Percentiles rank a stretch among this genome's conserved stretches.
These are phyloP conservation scores for Melanostoma mellinum DNA, from an alignment of 2,888 invertebrate species.

Conservation along the genomic window DNA sequence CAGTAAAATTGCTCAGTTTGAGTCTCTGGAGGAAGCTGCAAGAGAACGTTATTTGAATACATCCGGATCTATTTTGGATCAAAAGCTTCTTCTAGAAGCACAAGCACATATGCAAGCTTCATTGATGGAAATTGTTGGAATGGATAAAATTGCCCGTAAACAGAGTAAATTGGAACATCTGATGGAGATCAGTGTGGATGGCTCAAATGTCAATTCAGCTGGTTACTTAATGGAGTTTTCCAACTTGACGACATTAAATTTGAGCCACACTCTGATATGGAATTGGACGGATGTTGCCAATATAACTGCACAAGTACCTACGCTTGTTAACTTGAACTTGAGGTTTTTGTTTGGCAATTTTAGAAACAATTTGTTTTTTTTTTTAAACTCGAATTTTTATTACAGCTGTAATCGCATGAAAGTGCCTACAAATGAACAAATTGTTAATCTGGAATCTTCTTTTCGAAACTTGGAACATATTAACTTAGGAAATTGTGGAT, in stretches of 20 bases:
- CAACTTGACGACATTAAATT: constrained; percentile 78
- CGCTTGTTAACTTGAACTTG: constrained; percentile 78
- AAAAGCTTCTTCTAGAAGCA: constrained; percentile 85
- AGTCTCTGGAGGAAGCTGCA: constrained; percentile 89
- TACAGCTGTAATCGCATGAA: constrained; percentile 89
- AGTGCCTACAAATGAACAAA: constrained; percentile 84
- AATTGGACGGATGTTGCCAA: constrained; percentile 81
- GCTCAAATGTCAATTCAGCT: constrained; percentile 84
- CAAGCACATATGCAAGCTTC: constrained; percentile 90
- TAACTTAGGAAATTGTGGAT: constrained; percentile 84
- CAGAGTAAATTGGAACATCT: constrained; percentile 82
- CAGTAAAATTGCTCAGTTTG: constrained; percentile 89
- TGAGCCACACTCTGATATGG: constrained; percentile 81
- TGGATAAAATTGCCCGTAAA: constrained; percentile 89
- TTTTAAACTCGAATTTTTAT: constrained; percentile 6
- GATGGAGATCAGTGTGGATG: constrained; percentile 79
- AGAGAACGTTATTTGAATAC: constrained; percentile 84
- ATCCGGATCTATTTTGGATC: constrained; percentile 83
- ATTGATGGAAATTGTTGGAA: constrained; percentile 94
- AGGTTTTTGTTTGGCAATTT: constrained; percentile 74
- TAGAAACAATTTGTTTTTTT: not conserved
- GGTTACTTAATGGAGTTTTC: constrained; percentile 85
- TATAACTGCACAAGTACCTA: constrained; percentile 80
- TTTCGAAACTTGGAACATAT: constrained; percentile 80
- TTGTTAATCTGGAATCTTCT: constrained; percentile 80